Conservation (phyloP, 1,140 invertebrate species). For the Drosophila sucinea region DNA sequence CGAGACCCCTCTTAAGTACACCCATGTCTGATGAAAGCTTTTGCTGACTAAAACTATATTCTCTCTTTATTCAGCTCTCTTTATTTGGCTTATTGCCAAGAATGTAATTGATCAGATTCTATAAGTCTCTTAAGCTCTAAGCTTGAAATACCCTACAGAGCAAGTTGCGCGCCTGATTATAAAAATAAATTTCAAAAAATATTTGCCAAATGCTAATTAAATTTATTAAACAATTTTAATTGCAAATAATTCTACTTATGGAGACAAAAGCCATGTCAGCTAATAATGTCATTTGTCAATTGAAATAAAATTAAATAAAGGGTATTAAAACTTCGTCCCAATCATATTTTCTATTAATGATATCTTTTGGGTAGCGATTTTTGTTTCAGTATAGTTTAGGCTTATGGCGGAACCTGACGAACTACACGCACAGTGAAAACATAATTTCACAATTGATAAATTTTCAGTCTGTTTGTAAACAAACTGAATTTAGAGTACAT, state of each 20-base stretch:
- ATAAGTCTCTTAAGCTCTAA: conserved; percentile 11
- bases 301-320: too few species aligned
- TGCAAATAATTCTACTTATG: too few species aligned
- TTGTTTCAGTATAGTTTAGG: background rate
- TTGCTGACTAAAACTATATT: background rate
- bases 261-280: too few species aligned
- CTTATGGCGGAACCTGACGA: background rate
- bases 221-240: too few species aligned
- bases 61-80: background rate
- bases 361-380: background rate
- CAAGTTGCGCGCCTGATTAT: too few species aligned
- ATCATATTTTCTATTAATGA: background rate
- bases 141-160: background rate
- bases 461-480: too few species aligned
- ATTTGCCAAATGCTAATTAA: too few species aligned
- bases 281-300: too few species aligned
- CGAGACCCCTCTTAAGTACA: background rate
- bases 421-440: background rate
- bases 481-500: too few species aligned
- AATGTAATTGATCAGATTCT: background rate
- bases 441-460: background rate
- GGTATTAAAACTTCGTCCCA: too few species aligned
- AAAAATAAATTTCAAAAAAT: too few species aligned
- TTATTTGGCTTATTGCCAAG: background rate
- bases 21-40: background rate